Conservation (phyloP, 2,888 invertebrate species). For the Bibio marci region DNA sequence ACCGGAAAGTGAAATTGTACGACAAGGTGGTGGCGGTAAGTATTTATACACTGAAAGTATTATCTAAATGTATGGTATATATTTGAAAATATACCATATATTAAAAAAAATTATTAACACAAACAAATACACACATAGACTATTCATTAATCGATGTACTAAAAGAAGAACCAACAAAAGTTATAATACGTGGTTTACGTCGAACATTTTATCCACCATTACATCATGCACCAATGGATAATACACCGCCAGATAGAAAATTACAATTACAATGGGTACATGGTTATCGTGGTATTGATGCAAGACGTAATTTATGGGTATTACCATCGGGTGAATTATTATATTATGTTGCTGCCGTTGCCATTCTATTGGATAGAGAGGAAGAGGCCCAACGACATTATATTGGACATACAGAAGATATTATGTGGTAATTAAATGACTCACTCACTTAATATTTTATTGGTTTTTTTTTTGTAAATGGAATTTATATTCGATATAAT, state of each 20-base stretch:
- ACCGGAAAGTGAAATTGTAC: constrained; percentile 63
- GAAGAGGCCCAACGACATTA: constrained; percentile 82
- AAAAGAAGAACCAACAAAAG: constrained; percentile 70
- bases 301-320: constrained; percentile 78
- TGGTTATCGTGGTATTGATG: constrained; percentile 85
- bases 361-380: constrained; percentile 71
- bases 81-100: background rate
- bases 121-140: constrained; percentile 34
- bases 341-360: constrained; percentile 85
- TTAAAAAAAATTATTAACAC: background rate
- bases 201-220: constrained; percentile 77
- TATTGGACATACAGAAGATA: constrained; percentile 81
- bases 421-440: constrained; percentile 66
- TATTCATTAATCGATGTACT: constrained; percentile 70
- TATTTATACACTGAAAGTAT: background rate
- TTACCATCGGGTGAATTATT: constrained; percentile 84
- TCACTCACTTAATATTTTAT: background rate
- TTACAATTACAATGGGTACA: constrained; percentile 90
- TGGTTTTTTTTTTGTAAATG: background rate
- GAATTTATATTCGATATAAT: background rate
- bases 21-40: constrained; percentile 43
- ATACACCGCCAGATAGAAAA: constrained; percentile 74
- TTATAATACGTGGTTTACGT: constrained; percentile 64
- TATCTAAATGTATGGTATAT: no score
- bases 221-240: constrained; percentile 69